Percentiles rank a stretch among this genome's conserved stretches.
Evolutionary conservation across 2,113 vertebrate species (phyloP).

Genomic region (Platysternon megacephalum): DNA sequence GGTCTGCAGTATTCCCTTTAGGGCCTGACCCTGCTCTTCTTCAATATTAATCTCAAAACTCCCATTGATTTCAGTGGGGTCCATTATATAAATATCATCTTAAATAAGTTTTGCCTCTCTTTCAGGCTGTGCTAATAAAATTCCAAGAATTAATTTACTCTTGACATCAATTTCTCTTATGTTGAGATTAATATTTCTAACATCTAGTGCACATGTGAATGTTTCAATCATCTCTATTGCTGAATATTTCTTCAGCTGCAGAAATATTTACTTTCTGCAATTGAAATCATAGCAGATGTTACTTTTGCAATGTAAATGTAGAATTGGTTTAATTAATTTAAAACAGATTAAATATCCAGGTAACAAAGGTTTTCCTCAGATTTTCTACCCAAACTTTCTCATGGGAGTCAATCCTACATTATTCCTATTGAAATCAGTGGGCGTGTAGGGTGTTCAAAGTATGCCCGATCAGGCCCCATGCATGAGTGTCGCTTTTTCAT

Average conservation of each 20-base stretch:
- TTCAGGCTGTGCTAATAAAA: constrained; percentile 39
- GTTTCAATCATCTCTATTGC: not conserved
- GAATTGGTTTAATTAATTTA: not conserved
- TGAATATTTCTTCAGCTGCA: not conserved
- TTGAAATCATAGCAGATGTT: not conserved
- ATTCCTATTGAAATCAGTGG: not conserved
- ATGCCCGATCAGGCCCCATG: not conserved
- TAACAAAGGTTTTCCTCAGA: not conserved
- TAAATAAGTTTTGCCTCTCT: constrained; percentile 35
- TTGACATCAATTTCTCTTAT: constrained; percentile 33
- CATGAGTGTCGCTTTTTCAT: not conserved
- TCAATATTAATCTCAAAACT: not conserved
- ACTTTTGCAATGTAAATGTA: constrained; percentile 21
- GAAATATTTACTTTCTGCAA: not conserved
- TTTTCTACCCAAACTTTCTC: not conserved
- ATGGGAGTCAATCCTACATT: not conserved
- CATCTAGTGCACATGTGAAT: not conserved
- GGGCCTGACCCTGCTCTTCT: not conserved
- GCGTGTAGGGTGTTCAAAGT: not conserved
- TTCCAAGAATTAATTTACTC: not conserved
- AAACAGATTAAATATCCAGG: not conserved
- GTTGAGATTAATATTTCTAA: not conserved
- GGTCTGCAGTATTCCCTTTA: not conserved
- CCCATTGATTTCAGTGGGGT: not conserved
- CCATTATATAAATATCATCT: not conserved